Percentiles rank a stretch among this genome's conserved stretches.
These are phyloP conservation scores for Sus scrofa DNA, from an alignment of 2,113 vertebrate species.

Conservation along the genomic window DNA sequence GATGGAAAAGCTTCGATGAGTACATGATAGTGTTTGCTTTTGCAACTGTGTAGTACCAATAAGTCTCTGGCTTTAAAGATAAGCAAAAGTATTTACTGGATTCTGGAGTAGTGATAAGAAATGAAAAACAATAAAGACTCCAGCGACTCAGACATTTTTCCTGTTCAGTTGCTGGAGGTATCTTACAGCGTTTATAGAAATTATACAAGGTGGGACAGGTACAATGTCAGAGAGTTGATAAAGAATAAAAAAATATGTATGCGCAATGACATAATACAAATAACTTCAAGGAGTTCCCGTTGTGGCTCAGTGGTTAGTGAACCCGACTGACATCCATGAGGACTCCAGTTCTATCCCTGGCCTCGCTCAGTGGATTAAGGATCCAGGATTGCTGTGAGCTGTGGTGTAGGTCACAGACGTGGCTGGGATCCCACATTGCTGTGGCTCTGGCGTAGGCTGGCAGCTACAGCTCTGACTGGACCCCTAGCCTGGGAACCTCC, in stretches of 20 bases:
- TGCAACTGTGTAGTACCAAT: slow-evolving; percentile 5
- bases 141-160: slow-evolving; percentile 10
- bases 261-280: not conserved
- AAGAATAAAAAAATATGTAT: not conserved
- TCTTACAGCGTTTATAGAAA: not conserved
- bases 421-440: too few relatives aligned
- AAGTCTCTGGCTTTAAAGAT: slow-evolving; percentile 76
- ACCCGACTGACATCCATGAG: too few relatives aligned
- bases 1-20: slow-evolving; percentile 70
- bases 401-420: too few relatives aligned
- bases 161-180: not conserved
- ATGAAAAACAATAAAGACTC: slow-evolving; percentile 65
- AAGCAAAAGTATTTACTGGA: slow-evolving; percentile 68
- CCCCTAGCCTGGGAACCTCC: too few relatives aligned
- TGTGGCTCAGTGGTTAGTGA: too few relatives aligned
- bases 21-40: slow-evolving; percentile 44
- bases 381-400: too few relatives aligned
- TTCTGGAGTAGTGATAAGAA: slow-evolving; percentile 62
- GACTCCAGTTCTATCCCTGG: too few relatives aligned
- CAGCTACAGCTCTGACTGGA: too few relatives aligned
- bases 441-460: too few relatives aligned
- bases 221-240: not conserved
- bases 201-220: not conserved
- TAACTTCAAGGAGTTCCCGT: not conserved
- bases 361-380: too few relatives aligned